These are phyloP conservation scores for Plutella xylostella DNA, from an alignment of 2,888 invertebrate species.

Conservation along the genomic window DNA sequence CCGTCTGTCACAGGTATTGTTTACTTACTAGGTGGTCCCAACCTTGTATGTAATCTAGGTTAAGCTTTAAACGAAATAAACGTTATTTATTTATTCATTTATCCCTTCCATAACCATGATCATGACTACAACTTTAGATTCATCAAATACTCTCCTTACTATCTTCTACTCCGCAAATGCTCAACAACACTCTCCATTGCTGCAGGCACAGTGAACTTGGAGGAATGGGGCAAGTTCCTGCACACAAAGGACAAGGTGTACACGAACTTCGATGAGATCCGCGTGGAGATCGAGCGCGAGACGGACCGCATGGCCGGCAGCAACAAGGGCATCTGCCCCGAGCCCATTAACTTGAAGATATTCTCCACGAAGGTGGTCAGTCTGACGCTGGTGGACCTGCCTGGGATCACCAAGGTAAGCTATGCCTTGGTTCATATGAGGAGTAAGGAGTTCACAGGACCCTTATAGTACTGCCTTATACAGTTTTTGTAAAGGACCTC, in stretches of 20 bases:
- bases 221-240: conserved; percentile 97
- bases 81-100: too few species aligned
- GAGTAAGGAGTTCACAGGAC: too few species aligned
- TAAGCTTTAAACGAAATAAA: too few species aligned
- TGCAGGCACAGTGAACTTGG: conserved; percentile 83
- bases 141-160: too few species aligned
- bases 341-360: conserved; percentile 96
- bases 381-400: conserved; percentile 95
- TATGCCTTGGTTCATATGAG: too few species aligned
- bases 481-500: too few species aligned
- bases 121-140: too few species aligned
- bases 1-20: too few species aligned
- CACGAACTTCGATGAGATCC: conserved; percentile 91
- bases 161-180: too few species aligned
- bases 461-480: background rate
- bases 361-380: conserved; percentile 96
- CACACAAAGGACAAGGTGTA: conserved; percentile 91
- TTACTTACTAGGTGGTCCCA: too few species aligned
- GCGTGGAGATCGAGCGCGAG: conserved; percentile 93
- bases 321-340: conserved; percentile 96
- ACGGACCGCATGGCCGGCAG: conserved; percentile 94
- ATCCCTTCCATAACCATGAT: too few species aligned
- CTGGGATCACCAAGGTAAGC: conserved; percentile 93
- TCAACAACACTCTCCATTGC: conserved; percentile 21
- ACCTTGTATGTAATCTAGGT: too few species aligned